Conservation (phyloP, 2,113 vertebrate genomes). For the Apteryx owenii region DNA sequence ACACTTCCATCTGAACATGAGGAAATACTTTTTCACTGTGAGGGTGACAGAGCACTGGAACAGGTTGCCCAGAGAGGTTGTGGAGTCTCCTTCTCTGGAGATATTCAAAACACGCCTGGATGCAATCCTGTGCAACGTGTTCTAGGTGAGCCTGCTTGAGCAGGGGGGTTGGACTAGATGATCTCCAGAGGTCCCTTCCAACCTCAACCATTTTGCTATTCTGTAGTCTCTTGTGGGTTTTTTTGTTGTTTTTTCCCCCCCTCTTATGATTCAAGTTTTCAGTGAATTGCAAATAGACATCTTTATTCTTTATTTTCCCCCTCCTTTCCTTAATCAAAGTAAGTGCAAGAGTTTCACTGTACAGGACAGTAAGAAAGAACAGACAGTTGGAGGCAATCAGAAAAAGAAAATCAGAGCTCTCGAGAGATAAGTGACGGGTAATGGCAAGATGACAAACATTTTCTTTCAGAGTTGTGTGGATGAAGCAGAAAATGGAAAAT, state of each 20-base stretch:
- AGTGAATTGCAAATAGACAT: conserved; percentile 15
- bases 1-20: too few species aligned
- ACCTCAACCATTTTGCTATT: background rate
- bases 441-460: conserved; percentile 23
- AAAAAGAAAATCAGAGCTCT: conserved; percentile 29
- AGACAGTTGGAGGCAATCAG: conserved; percentile 32
- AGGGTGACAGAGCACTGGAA: too few species aligned
- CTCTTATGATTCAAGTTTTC: conserved; percentile 18
- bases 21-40: too few species aligned
- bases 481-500: background rate
- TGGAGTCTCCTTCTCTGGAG: too few species aligned
- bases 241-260: background rate
- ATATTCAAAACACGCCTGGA: too few species aligned
- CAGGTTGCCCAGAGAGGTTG: too few species aligned
- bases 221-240: background rate
- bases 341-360: background rate
- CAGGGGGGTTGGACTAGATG: too few species aligned
- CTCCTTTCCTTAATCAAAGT: background rate
- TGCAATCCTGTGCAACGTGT: too few species aligned
- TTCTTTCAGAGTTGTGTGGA: conserved; percentile 26
- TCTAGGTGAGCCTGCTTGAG: too few species aligned
- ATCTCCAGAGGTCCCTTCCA: too few species aligned
- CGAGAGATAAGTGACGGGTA: conserved; percentile 19
- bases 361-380: background rate
- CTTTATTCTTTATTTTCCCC: conserved; percentile 14